Base-by-base conservation (phyloP, 2,797 vertebrate genomes). In the Spinus pinus region DNA sequence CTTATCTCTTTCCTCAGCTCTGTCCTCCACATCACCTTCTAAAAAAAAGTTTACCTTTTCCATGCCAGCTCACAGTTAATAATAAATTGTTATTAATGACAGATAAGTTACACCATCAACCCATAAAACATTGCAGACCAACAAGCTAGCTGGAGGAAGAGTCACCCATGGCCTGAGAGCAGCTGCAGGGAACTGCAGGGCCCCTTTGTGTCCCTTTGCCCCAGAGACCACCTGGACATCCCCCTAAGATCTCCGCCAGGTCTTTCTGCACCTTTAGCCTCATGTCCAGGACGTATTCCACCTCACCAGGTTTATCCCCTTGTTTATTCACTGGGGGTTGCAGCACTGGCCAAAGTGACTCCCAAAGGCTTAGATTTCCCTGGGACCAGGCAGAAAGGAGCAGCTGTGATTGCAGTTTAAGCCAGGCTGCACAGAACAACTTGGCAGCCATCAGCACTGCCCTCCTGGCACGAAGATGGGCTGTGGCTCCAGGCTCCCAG, bases 331-430 rank as follows among this genome's bases (percentile, higher is more conserved):
- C 15, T n/a, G 22, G 3, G 22, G 9, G 1, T 14, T 77, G 28
- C 39, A 73, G 22, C 3, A 62, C 31, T 28, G 50, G 9, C 27
- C 42, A 57, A 62, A 90, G 44, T 21, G 25, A 56, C 12, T 5
- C 14, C 14, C 28, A 22, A 39, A 75, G 21, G 33, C 30, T 65
- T 30, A 5, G 3, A 6, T 15, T 66, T 66, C 22, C 41, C 50
- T 0, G 0, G 14, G 31, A 6, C 20, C 12, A 6, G 28, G 30
- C 37, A 57, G 54, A 4, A 1, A 49, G 25, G 16, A 86, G 42
- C 33, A 74, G n/a, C 39, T 74, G 28, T 0, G 0, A 5, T 3
- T 28, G 25, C 23, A 18, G 12, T n/a, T 61, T 5, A 25, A 21
- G 18, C 21, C 4, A 13, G 47, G 30, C 35, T 57, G 51, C 23